Evolutionary conservation across 2,797 vertebrate species (phyloP).

Genomic region (Heterohyrax brucei): DNA sequence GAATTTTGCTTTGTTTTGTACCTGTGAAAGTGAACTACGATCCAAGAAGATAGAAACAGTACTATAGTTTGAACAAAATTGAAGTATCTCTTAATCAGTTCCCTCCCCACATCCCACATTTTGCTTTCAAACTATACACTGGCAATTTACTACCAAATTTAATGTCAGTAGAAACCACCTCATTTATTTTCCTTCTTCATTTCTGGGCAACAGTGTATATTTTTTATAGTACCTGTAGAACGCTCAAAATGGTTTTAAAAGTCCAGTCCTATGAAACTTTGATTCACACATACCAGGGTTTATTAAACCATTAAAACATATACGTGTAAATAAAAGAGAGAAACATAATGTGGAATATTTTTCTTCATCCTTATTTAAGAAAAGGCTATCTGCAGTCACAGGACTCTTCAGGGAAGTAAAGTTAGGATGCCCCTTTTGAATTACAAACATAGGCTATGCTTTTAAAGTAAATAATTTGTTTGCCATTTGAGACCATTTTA

Average conservation of each 20-base stretch:
- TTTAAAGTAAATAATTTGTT: constrained; percentile 64
- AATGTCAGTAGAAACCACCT: neutral
- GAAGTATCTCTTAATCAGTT: neutral
- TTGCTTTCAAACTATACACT: neutral
- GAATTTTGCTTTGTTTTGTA: neutral
- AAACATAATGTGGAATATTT: neutral
- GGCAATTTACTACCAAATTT: constrained; percentile 31
- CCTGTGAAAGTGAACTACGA: neutral
- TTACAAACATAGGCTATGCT: constrained; percentile 10
- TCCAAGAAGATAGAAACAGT: neutral
- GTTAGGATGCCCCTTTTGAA: neutral
- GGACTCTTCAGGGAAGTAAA: neutral
- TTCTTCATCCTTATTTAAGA: neutral
- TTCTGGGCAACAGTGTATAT: neutral
- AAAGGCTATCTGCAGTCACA: neutral
- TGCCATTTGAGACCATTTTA: constrained; percentile 52
- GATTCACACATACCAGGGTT: neutral
- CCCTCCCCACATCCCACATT: neutral
- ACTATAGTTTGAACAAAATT: neutral
- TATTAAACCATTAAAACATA: neutral
- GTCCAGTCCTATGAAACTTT: neutral
- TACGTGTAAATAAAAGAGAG: neutral
- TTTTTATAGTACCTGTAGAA: constrained; percentile 27
- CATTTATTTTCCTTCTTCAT: neutral
- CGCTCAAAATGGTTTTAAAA: neutral